Evolutionary conservation across 2,888 invertebrate species (phyloP), one percentile per base, ranked within the genome.

Genomic region (Noctua janthe): DNA sequence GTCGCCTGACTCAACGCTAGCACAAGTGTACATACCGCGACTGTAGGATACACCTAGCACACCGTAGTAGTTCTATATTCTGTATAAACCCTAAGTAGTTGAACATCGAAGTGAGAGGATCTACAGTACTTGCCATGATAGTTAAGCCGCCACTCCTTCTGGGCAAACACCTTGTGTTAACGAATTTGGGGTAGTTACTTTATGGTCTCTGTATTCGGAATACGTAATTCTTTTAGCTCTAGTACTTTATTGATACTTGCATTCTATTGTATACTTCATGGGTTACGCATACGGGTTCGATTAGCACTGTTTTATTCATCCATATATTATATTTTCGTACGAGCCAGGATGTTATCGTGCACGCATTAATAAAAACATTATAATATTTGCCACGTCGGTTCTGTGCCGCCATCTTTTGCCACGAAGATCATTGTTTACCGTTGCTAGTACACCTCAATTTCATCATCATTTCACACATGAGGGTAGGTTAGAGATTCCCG

Each of bases 1-100:
- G 90, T 93, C 91, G 94, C 94, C 93, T 93, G 88, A 87, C 79
- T 89, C 90, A 89, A 89, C 81, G 89, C 90, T 89, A 90, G 90
- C 92, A 93, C 92, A 86, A 77, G 66, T 93, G 93, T 93, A 93
- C 83, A 93, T 93, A 92, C 74, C 73, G 80, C 74, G 72, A 70
- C 76, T 84, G 83, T 87, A 85, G 81, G 88, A 90, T 87, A 85
- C 87, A 90, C 91, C 81, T 86, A 78, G 90, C 90, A 91, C 91
- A 84, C 64, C n/a, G 67, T 76, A 78, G 59, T 82, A 59, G 76
- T 79, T 86, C 82, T 82, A 54, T 84, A 73, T 85, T 81, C 73
- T 86, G 82, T 82, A 79, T 49, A 83, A 85, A 82, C 51, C 20
- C 13, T 66, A 71, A 75, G 67, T 82, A 69, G 73, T 86, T 88